Evolutionary conservation across 2,113 vertebrate species (phyloP), one percentile per base, ranked within the genome.

Genomic region (Trachemys scripta): DNA sequence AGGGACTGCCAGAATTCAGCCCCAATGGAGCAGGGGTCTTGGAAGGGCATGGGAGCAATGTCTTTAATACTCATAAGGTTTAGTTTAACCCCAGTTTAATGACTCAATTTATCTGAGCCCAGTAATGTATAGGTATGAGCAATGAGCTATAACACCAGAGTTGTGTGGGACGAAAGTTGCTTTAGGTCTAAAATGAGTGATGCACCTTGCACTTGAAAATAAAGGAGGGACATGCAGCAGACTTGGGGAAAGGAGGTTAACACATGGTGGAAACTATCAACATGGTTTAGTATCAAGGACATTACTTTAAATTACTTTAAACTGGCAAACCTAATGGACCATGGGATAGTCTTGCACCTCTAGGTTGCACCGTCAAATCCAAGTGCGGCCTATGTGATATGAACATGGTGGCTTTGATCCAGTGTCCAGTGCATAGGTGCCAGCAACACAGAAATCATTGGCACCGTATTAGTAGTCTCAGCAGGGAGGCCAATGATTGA

Each of bases 141-240:
- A 93, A 42, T 0, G 0, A 65, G 56, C 12, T 35, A 80, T 80
- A 96, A 91, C 53, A 88, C 0, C 0, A 8, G 19, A 38, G 35
- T 14, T 2, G 49, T 24, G 24, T 49, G 50, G 85, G 69, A 47
- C 78, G 80, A 82, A 75, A 86, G 56, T 47, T 79, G 78, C 82
- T 38, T 93, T 86, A 82, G 80, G 78, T 29, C 13, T 45, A 88
- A 49, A n/a, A n/a, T 47, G 31, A n/a, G 16, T n/a, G 35, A 69
- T 69, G 72, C 42, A 9, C 20, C 31, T 82, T 80, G 62, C 9
- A 3, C 24, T 38, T 10, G 54, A 59, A 88, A 69, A 27, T 91
- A 91, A 97, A 91, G 92, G 92, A 91, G 93, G 62, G 79, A 90
- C 88, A 91, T 80, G 85, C 69, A 86, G 19, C 80, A 88, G 93